Conservation (phyloP, 2,113 vertebrate species). For the Periophthalmus modestus region DNA sequence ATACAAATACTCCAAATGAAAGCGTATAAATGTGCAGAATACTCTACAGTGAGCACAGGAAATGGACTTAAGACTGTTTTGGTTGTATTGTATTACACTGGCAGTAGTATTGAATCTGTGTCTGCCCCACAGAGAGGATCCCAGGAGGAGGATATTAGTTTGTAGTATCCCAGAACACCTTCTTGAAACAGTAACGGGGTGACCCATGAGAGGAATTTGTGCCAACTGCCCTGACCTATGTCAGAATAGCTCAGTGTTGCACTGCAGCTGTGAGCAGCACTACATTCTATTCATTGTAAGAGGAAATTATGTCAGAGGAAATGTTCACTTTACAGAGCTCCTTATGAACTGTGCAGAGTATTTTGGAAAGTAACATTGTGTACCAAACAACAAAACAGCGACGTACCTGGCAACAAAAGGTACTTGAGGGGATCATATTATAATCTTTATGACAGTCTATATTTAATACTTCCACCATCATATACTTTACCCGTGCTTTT, state of each 20-base stretch:
- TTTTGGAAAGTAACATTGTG: slow-evolving; percentile 16
- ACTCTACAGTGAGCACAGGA: background rate
- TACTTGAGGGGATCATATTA: slow-evolving; percentile 50
- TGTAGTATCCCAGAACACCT: slow-evolving; percentile 11
- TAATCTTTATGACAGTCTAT: slow-evolving; percentile 46
- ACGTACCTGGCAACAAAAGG: background rate
- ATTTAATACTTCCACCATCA: slow-evolving; percentile 46
- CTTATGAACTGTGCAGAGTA: background rate
- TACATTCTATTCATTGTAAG: background rate
- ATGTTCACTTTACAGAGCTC: background rate
- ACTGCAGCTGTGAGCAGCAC: slow-evolving; percentile 34
- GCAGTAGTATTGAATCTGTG: background rate
- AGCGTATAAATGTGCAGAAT: slow-evolving; percentile 5
- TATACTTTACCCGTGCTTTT: background rate
- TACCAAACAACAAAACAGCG: slow-evolving; percentile 36
- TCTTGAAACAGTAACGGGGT: slow-evolving; percentile 37
- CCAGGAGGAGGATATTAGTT: slow-evolving; percentile 34
- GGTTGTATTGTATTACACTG: background rate
- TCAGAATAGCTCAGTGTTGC: slow-evolving; percentile 59
- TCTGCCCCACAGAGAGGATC: slow-evolving; percentile 2
- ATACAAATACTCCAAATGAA: slow-evolving; percentile 7
- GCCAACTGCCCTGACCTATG: slow-evolving; percentile 48
- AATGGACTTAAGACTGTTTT: background rate
- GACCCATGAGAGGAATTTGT: slow-evolving; percentile 46
- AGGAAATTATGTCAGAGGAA: slow-evolving; percentile 12